Evolutionary conservation across 2,797 vertebrate genomes (phyloP).

Genomic region (Chanos chanos): DNA sequence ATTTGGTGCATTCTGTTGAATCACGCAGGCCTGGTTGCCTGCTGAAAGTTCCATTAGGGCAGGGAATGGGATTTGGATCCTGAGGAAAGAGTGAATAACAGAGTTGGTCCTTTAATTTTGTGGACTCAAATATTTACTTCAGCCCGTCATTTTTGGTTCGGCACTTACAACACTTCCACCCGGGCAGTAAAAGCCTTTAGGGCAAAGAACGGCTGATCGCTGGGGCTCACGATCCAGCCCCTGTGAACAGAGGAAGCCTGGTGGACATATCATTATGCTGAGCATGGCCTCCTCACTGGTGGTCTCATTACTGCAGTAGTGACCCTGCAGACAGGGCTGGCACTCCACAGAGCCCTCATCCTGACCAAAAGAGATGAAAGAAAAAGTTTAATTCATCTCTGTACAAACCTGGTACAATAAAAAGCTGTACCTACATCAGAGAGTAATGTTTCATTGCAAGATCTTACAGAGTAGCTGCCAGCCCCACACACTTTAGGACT

Average conservation of each 20-base stretch:
- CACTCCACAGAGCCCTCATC: slow-evolving; percentile 77
- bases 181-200: slow-evolving; percentile 83
- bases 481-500: slow-evolving; percentile 73
- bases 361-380: slow-evolving; percentile 53
- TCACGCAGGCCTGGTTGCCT: slow-evolving; percentile 72
- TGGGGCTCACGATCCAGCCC: slow-evolving; percentile 78
- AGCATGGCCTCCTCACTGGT: slow-evolving; percentile 85
- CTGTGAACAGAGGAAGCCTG: slow-evolving; percentile 80
- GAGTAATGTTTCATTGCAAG: background rate
- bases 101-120: too few species aligned
- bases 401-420: too few species aligned
- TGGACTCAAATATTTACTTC: too few species aligned
- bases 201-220: slow-evolving; percentile 75
- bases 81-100: slow-evolving; percentile 25
- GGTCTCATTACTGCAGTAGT: slow-evolving; percentile 81
- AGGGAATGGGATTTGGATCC: slow-evolving; percentile 76
- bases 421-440: background rate
- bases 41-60: slow-evolving; percentile 83
- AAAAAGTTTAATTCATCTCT: too few species aligned
- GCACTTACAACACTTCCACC: slow-evolving; percentile 75
- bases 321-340: slow-evolving; percentile 74
- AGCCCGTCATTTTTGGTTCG: background rate
- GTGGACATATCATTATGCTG: slow-evolving; percentile 78
- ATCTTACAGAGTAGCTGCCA: slow-evolving; percentile 87
- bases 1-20: slow-evolving; percentile 69